Base-by-base conservation (phyloP, 2,797 vertebrate genomes). In the Cynopterus sphinx region DNA sequence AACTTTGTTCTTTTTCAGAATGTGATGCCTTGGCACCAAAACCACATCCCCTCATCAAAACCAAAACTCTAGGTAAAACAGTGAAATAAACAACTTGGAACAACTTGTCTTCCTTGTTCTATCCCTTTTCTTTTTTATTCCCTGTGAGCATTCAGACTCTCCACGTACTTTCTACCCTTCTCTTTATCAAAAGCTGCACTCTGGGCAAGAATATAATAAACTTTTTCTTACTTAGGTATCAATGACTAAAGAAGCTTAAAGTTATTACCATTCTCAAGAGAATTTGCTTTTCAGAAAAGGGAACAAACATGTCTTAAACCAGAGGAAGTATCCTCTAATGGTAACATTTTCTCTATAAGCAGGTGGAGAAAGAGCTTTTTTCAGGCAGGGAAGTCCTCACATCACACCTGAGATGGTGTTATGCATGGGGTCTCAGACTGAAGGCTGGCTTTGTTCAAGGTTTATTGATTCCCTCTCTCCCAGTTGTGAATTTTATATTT, bases 201-300 rank as follows among this genome's bases (percentile, higher is more conserved):
- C 74, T n/a, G 9, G 81, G 46, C 75, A 86, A 63, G 57, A 87
- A 43, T 22, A 63, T 21, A 88, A 79, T n/a, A 63, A 74, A 84
- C 43, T n/a, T 94, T 78, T 73, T 82, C 36, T 55, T 46, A 82
- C 19, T 82, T 68, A 33, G 49, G 8, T 70, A 59, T 63, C 92
- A 82, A 41, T 41, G 91, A 68, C 75, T 90, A 24, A 77, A 93
- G 73, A 68, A 87, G 43, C 68, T 83, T 78, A 22, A 87, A 84
- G 71, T 70, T 70, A 92, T 73, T 87, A 67, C 10, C 21, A 41
- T 68, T 79, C 65, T 84, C 17, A n/a, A 75, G 89, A 74, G 85
- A 87, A 67, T 87, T 84, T 71, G 53, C 77, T 81, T 59, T 57
- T 67, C 46, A 61, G n/a, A 79, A 39, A 41, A 19, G 24, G 73